Base-by-base conservation (phyloP, 2,888 invertebrate genomes). In the Masnerella sp. region DNA sequence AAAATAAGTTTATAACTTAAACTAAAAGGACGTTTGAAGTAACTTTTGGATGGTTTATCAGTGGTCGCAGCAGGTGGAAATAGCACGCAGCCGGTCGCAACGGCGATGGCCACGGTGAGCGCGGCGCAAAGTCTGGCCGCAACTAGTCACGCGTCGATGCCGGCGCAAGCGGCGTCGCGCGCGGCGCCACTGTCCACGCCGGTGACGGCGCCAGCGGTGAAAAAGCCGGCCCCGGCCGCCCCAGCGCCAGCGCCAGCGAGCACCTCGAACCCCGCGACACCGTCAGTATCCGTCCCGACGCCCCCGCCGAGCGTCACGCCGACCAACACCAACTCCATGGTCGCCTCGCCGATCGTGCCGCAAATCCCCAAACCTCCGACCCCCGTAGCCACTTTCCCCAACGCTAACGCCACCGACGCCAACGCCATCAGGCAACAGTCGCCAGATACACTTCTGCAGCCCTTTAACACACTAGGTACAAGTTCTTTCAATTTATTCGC, bases 11-110 rank as follows among this genome's bases (percentile, higher is more conserved):
- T n/a, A n/a, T n/a, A n/a, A n/a, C n/a, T n/a, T n/a, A n/a, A n/a
- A n/a, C n/a, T n/a, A n/a, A n/a, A n/a, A n/a, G n/a, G n/a, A n/a
- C n/a, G n/a, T n/a, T n/a, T n/a, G n/a, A n/a, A n/a, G n/a, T n/a
- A n/a, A n/a, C 34, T 42, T 65, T 59, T 72, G 40, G n/a, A n/a
- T n/a, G n/a, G n/a, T n/a, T n/a, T 49, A 34, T 56, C 34, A 74
- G 74, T 69, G 51, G 67, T 70, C 64, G 49, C 76, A 64, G 64
- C 80, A 81, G 84, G 82, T 70, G 81, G 79, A 40, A 91, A 90
- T 79, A 90, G 88, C 54, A 90, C 90, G 54, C 91, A 91, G 65
- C 89, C 89, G 25, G 89, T 88, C 75, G 89, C 89, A 28, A 89
- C 88, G 75, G 88, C 89, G 47, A 89, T 89, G 62, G 89, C 88